Evolutionary conservation across 2,797 vertebrate species (phyloP), one percentile per base, ranked within the genome.

Genomic region (Novumbra hubbsi): DNA sequence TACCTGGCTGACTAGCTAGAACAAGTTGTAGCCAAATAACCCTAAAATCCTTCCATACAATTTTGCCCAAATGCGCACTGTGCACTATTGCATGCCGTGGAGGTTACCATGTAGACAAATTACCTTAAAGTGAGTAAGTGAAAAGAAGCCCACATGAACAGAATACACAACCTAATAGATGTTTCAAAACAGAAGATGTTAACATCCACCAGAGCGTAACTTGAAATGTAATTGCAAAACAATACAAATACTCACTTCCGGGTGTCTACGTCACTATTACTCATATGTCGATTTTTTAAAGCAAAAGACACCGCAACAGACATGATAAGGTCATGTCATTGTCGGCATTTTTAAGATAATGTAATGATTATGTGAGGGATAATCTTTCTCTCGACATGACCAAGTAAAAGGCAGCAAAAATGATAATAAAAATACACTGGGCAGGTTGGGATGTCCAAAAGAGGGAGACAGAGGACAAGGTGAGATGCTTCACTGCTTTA

Each of bases 401-500:
- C 17, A n/a, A 57, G 55, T 45, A 45, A 45, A 11, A 11, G 41
- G 41, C 41, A 45, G 41, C 12, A 57, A 8, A 57, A 21, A 12
- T 12, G n/a, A 28, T 5, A 32, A 64, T 5, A 7, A 9, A 64
- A 12, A 21, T 16, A 15, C 60, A 65, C 63, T 6, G 16, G 32
- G 62, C 24, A 30, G 62, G 55, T 48, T 9, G 38, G 24, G 41
- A 28, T 67, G 71, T 0, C 79, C 85, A 32, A 24, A 60, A 87
- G 87, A 76, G 78, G 87, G 88, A 76, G 86, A 84, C 84, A 85
- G 27, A 34, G 62, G 15, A 69, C 72, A 50, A 5, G 4, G 24
- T 73, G 24, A 70, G 48, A 64, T 24, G 41, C 24, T 57, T 60
- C 55, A 24, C n/a, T 60, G 11, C 21, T 24, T 60, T 21, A 57